A percentile compares a stretch with the other conserved stretches of the same genome.
These are phyloP conservation scores for Atractosteus spatula DNA, from an alignment of 2,113 vertebrate genomes.

Conservation along the genomic window DNA sequence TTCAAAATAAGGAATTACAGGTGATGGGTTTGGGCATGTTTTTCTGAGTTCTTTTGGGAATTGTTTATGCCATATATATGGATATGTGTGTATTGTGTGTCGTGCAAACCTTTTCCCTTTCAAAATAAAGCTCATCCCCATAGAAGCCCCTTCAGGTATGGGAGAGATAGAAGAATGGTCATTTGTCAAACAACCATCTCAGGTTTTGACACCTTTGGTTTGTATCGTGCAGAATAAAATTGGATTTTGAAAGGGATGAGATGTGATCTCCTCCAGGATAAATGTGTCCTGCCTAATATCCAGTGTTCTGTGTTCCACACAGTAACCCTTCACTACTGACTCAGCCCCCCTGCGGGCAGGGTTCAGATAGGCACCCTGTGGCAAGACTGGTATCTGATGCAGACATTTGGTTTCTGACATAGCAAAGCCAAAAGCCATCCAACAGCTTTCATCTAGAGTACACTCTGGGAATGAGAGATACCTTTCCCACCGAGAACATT, in stretches of 20 bases:
- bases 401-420: neutral
- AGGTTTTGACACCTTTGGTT: conserved; percentile 46
- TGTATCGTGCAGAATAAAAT: conserved; percentile 53
- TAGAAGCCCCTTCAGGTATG: conserved; percentile 40
- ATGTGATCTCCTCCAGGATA: conserved; percentile 49
- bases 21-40: too few species aligned
- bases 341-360: neutral
- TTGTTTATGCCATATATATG: too few species aligned
- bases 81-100: too few species aligned
- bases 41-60: too few species aligned
- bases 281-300: conserved; percentile 41
- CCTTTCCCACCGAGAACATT: neutral
- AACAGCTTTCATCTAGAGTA: neutral
- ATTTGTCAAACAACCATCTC: conserved; percentile 46
- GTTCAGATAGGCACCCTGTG: neutral
- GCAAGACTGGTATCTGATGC: neutral
- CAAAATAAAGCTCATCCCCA: conserved; percentile 45
- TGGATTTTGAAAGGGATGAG: conserved; percentile 63
- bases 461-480: neutral
- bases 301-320: conserved; percentile 42
- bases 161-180: conserved; percentile 45
- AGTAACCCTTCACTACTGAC: neutral
- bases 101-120: conserved; percentile 25
- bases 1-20: too few species aligned
- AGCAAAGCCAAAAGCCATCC: neutral